phyloP scores from a whole-genome alignment of 2,797 vertebrate genomes.

The Chloroceryle amazona region DNA sequence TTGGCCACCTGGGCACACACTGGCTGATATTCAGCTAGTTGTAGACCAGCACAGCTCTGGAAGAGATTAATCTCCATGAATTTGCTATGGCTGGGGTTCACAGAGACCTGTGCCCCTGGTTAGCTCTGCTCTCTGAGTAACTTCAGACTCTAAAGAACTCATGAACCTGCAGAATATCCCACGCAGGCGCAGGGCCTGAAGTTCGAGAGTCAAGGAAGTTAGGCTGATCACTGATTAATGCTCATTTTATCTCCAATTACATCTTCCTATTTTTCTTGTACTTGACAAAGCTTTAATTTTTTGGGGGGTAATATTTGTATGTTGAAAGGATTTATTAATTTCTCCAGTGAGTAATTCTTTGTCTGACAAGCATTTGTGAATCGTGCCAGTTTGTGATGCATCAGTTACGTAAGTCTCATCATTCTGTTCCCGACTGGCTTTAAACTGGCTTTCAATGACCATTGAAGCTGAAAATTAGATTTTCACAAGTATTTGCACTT shows the following conservation, averaged over 20 bases:
- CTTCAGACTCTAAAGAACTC: not conserved
- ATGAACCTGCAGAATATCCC: not conserved
- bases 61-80: not conserved
- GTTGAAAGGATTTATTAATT: not conserved
- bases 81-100: not conserved
- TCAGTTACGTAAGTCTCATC: not conserved
- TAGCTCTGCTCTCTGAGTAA: not conserved
- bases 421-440: not conserved
- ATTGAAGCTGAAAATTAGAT: constrained; percentile 52
- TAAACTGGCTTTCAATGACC: not conserved
- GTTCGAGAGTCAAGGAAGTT: not conserved
- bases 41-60: not conserved
- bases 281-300: not conserved
- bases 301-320: not conserved
- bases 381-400: not conserved
- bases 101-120: not conserved
- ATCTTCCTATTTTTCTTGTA: not conserved
- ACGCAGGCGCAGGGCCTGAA: not conserved
- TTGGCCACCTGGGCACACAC: not conserved
- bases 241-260: not conserved
- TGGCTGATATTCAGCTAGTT: not conserved
- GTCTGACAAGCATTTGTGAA: not conserved
- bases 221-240: not conserved
- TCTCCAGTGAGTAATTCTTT: not conserved
- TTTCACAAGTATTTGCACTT: constrained; percentile 58